These are phyloP conservation scores for Microplitis demolitor DNA, from an alignment of 1,140 invertebrate species.

Conservation along the genomic window DNA sequence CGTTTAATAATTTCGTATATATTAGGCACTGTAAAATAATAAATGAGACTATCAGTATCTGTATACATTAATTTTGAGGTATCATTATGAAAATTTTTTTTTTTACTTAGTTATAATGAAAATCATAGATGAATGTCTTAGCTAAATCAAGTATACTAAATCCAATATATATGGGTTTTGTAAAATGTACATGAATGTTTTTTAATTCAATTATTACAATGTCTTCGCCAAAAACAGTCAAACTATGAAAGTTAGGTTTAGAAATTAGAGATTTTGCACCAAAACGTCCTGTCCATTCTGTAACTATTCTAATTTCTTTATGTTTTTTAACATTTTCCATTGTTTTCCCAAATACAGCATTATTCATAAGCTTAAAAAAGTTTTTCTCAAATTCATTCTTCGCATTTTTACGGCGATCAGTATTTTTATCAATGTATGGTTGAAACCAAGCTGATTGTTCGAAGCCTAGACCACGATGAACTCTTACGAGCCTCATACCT, in stretches of 20 bases:
- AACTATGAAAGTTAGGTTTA: slow-evolving; percentile 54
- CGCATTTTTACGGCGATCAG: slow-evolving; percentile 42
- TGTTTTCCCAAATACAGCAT: slow-evolving; percentile 59
- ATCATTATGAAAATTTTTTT: slow-evolving; percentile 24
- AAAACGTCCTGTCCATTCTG: slow-evolving; percentile 43
- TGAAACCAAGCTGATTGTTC: slow-evolving; percentile 60
- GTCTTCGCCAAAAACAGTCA: slow-evolving; percentile 50
- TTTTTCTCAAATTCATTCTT: slow-evolving; percentile 61
- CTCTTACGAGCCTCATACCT: slow-evolving; percentile 58
- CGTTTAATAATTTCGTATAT: too few relatives aligned
- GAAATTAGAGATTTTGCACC: slow-evolving; percentile 46
- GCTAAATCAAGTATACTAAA: not conserved
- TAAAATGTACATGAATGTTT: not conserved
- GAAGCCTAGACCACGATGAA: slow-evolving; percentile 62
- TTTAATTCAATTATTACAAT: slow-evolving; percentile 38
- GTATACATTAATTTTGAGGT: slow-evolving; percentile 4
- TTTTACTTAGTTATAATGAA: slow-evolving; percentile 41
- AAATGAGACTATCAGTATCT: slow-evolving; percentile 14
- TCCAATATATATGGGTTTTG: not conserved
- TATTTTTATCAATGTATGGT: slow-evolving; percentile 52
- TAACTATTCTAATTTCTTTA: slow-evolving; percentile 51
- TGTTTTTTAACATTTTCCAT: slow-evolving; percentile 61
- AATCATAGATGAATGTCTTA: slow-evolving; percentile 37
- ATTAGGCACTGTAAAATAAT: too few relatives aligned
- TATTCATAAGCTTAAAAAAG: slow-evolving; percentile 62